Conservation (phyloP, 2,888 invertebrate genomes). For the Synanthedon vespiformis region DNA sequence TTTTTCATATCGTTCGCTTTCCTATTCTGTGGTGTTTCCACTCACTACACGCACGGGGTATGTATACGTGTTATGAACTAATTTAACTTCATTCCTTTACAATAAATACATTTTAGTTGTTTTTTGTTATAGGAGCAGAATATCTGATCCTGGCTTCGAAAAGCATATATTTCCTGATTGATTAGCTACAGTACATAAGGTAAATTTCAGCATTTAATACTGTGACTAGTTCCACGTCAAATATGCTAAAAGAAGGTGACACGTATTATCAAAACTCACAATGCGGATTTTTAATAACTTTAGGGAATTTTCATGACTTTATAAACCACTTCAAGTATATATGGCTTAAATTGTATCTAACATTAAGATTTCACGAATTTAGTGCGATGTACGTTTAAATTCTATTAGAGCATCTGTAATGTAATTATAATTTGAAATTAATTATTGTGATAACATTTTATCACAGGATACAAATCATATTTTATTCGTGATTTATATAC, state of each 20-base stretch:
- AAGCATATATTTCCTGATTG: slow-evolving; percentile 53
- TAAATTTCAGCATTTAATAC: slow-evolving; percentile 45
- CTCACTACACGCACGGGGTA: slow-evolving; percentile 62
- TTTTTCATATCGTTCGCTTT: too few relatives aligned
- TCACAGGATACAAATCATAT: too few relatives aligned
- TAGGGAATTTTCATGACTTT: not conserved
- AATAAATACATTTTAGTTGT: slow-evolving; percentile 19
- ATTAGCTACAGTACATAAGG: slow-evolving; percentile 66
- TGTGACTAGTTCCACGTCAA: slow-evolving; percentile 64
- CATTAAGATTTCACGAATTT: too few relatives aligned
- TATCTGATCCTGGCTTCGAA: slow-evolving; percentile 54
- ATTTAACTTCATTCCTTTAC: slow-evolving; percentile 22
- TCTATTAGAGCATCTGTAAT: too few relatives aligned
- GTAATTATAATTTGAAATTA: too few relatives aligned
- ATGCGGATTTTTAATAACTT: slow-evolving; percentile 23
- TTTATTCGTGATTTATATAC: too few relatives aligned
- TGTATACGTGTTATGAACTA: slow-evolving; percentile 27
- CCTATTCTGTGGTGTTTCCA: slow-evolving; percentile 16
- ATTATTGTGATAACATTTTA: too few relatives aligned
- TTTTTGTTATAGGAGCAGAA: slow-evolving; percentile 49
- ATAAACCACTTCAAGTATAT: too few relatives aligned
- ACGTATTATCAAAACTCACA: slow-evolving; percentile 47
- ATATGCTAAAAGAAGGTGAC: slow-evolving; percentile 66
- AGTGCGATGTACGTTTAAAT: too few relatives aligned
- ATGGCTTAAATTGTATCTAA: too few relatives aligned